phyloP scores from a whole-genome alignment of 1,140 invertebrate genomes.

The Drosophila kohkoa region DNA sequence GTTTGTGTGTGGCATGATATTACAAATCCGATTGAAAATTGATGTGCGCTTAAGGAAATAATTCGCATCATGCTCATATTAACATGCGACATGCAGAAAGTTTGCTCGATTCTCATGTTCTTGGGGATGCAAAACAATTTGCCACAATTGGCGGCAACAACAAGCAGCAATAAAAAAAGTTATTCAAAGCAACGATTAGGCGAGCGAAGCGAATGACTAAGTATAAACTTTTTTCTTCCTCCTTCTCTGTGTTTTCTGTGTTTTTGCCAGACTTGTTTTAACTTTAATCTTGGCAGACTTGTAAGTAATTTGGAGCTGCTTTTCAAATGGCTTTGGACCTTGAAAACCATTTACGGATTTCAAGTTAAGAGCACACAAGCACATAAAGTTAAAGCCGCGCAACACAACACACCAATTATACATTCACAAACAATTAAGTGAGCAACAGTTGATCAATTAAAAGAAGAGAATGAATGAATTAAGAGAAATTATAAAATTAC shows the following conservation, averaged over 20 bases:
- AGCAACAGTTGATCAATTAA: too few species aligned
- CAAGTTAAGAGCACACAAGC: conserved; percentile 13
- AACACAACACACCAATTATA: too few species aligned
- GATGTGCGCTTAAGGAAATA: conserved; percentile 30
- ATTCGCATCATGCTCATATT: conserved; percentile 27
- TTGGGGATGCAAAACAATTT: conserved; percentile 18
- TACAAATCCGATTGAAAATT: conserved; percentile 40
- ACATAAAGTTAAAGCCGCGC: too few species aligned
- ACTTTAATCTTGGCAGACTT: conserved; percentile 3
- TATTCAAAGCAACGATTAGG: conserved; percentile 11
- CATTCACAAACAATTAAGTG: too few species aligned
- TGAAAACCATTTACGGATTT: conserved; percentile 6
- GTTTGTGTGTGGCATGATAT: conserved; percentile 9
- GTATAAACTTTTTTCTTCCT: neutral
- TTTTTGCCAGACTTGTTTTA: neutral
- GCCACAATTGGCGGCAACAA: conserved; percentile 1
- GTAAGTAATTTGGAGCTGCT: neutral
- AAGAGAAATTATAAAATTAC: too few species aligned
- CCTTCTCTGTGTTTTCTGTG: too few species aligned
- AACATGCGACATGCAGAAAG: conserved; percentile 20
- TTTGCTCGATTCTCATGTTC: neutral
- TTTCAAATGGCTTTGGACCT: neutral
- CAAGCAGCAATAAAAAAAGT: conserved; percentile 6
- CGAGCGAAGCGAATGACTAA: conserved; percentile 2
- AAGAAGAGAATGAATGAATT: too few species aligned